Conservation (phyloP, 2,797 vertebrate species). For the Propithecus perrieri region DNA sequence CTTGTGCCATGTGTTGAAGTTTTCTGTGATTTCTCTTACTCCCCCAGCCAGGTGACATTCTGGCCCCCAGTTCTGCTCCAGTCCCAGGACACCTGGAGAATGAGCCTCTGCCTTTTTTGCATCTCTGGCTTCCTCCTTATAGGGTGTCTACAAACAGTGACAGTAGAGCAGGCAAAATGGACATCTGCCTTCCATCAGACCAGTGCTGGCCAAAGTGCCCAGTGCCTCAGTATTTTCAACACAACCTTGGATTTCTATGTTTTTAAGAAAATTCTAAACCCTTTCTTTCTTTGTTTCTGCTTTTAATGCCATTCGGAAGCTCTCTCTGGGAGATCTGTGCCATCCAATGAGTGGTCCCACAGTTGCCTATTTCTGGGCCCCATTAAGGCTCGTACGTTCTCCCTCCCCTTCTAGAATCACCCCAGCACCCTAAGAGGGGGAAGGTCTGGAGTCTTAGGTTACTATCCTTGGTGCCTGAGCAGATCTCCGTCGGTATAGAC, state of each 20-base stretch:
- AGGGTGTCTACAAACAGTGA: neutral
- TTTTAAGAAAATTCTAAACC: neutral
- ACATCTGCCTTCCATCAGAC: neutral
- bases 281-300: neutral
- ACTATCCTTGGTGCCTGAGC: neutral
- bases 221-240: neutral
- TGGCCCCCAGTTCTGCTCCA: neutral
- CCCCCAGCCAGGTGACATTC: neutral
- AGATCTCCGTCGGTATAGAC: neutral
- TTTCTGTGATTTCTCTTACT: neutral
- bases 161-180: neutral
- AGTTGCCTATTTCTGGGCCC: neutral
- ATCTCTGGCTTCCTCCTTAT: neutral
- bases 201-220: neutral
- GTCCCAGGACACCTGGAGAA: neutral
- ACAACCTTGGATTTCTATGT: neutral
- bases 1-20: neutral
- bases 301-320: neutral
- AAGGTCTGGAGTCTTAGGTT: neutral
- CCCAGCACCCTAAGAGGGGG: neutral
- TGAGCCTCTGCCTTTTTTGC: neutral
- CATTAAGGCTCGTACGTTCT: neutral
- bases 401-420: neutral
- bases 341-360: neutral
- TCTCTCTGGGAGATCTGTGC: neutral